Evolutionary conservation across 1,140 invertebrate species (phyloP), one percentile per base, ranked within the genome.

Genomic region (Euwallacea similis): DNA sequence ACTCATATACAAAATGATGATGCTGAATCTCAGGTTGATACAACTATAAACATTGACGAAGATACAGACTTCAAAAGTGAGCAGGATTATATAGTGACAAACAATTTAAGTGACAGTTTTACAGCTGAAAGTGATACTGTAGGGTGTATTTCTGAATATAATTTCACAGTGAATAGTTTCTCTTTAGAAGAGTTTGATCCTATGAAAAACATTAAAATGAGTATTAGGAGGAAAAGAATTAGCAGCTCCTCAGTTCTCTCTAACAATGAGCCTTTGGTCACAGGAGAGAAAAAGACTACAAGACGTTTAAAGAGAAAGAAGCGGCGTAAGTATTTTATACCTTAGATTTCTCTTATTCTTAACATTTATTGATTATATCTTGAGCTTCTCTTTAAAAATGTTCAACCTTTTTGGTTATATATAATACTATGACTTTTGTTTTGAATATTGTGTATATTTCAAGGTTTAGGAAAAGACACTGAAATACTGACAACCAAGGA

Each of bases 191-290:
- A 80, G 53, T 74, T 74, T 50, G 78, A 81, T 76, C 74, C 79
- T 42, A 77, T 81, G 75, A 80, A 79, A 74, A 79, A 81, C 69
- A 72, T 81, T 66, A 80, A 73, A 74, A 81, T 81, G 80, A 82
- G 77, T 69, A 81, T 80, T 47, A 73, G 81, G 60, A 69, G 79
- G 47, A 82, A 80, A 74, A 47, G 80, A 54, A 71, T 81, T 70
- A 81, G 79, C 66, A 79, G 76, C 68, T 81, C 80, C 11, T 82
- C 80, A 0, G 74, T 70, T 9, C 67, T 80, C 50, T 80, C 79
- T 7, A 79, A 78, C 63, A 80, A 77, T 70, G 80, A 80, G 44
- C 76, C 75, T 7, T 46, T 62, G 1, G 60, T 67, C 44, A 8
- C 74, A 7, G 78, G 79, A 43, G 79, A 80, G 41, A 79, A 77